A percentile compares a stretch with the other conserved stretches of the same genome.
Conservation (phyloP, 2,888 invertebrate genomes). For the Arctia plantaginis region DNA sequence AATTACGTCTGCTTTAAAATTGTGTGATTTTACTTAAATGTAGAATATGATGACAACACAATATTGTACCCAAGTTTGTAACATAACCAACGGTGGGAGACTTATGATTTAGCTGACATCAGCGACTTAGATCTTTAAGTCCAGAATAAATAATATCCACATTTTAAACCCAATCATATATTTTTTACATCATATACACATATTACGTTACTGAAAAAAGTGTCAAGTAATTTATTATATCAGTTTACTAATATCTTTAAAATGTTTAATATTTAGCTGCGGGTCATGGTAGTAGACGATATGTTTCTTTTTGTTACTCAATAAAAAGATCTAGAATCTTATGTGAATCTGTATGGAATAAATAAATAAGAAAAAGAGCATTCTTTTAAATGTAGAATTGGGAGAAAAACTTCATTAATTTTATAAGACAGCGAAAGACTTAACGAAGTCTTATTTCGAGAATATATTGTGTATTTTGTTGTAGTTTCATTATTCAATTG, state of each 20-base stretch:
- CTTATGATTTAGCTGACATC: not conserved
- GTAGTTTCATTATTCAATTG: not conserved
- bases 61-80: not conserved
- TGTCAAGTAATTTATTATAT: conserved; percentile 22
- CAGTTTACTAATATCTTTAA: conserved; percentile 22
- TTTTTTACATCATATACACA: conserved; percentile 5
- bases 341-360: not conserved
- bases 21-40: conserved; percentile 16
- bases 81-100: conserved; percentile 18
- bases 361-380: not conserved
- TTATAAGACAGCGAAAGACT: not conserved
- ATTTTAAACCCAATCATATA: conserved; percentile 4
- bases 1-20: conserved; percentile 18
- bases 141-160: not conserved
- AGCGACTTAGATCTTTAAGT: not conserved
- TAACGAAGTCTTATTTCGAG: not conserved
- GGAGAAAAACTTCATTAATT: not conserved
- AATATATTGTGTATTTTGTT: not conserved
- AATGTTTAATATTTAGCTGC: conserved; percentile 30
- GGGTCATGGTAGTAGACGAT: conserved; percentile 28
- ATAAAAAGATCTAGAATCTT: not conserved
- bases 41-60: not conserved
- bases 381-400: not conserved
- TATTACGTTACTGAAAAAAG: conserved; percentile 19
- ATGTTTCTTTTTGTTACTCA: not conserved